Evolutionary conservation across 2,797 vertebrate species (phyloP).

Genomic region (Xenentodon cancila): DNA sequence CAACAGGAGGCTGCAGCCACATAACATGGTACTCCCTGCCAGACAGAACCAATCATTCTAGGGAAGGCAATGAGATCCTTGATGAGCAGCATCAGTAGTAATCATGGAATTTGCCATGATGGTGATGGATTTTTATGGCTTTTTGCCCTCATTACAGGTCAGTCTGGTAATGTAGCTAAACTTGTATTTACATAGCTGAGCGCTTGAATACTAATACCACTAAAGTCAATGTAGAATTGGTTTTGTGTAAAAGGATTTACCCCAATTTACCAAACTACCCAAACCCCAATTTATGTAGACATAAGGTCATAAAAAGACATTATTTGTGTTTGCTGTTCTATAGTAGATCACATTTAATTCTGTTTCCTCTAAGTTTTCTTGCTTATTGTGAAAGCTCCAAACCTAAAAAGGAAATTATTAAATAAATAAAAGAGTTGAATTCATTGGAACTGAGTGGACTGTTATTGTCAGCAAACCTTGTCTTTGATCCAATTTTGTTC

Average conservation of each 20-base stretch:
- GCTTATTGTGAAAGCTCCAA: no score
- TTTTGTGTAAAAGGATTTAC: no score
- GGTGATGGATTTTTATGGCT: constrained; percentile 75
- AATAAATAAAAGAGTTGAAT: constrained; percentile 17
- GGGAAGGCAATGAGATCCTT: constrained; percentile 68
- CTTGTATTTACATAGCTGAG: constrained; percentile 47
- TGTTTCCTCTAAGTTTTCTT: no score
- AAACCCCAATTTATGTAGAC: no score
- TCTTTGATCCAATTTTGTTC: constrained; percentile 34
- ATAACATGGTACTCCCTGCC: constrained; percentile 63
- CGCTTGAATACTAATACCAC: constrained; percentile 12
- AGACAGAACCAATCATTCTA: constrained; percentile 75
- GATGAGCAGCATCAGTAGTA: constrained; percentile 80
- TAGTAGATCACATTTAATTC: no score
- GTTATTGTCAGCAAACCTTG: constrained; percentile 31
- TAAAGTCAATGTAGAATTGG: not conserved
- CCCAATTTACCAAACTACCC: no score
- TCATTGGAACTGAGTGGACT: constrained; percentile 44
- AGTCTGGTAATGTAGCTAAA: constrained; percentile 53
- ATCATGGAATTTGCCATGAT: constrained; percentile 75
- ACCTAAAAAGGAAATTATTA: no score
- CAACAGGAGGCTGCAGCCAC: constrained; percentile 46
- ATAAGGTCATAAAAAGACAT: no score
- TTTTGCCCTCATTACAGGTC: constrained; percentile 73
- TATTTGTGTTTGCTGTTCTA: no score